Conservation (phyloP, 2,797 vertebrate species). For the Myotis myotis region DNA sequence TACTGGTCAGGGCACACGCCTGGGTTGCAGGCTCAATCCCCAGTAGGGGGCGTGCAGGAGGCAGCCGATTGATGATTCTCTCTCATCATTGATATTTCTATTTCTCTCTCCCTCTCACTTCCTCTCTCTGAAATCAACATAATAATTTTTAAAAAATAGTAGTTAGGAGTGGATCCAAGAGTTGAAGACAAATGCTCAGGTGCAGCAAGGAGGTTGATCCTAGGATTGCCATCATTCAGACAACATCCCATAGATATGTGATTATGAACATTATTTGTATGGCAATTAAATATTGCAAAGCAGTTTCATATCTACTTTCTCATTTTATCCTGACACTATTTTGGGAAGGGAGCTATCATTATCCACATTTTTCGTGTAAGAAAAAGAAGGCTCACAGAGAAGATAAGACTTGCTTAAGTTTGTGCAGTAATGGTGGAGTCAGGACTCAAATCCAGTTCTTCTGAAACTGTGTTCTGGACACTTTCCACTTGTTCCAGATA, state of each 20-base stretch:
- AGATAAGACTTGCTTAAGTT: neutral
- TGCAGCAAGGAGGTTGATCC: neutral
- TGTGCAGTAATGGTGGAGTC: neutral
- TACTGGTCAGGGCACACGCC: too few relatives aligned
- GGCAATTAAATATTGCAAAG: conserved; percentile 48
- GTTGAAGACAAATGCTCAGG: neutral
- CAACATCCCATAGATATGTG: neutral
- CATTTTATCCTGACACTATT: conserved; percentile 44
- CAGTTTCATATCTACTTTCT: conserved; percentile 43
- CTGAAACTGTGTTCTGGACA: neutral
- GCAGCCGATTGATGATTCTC: too few relatives aligned
- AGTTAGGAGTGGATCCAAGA: neutral
- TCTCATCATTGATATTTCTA: too few relatives aligned
- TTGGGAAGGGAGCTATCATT: neutral
- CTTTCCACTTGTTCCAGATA: neutral
- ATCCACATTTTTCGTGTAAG: conserved; percentile 17
- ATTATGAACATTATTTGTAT: conserved; percentile 6
- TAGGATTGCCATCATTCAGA: conserved; percentile 14
- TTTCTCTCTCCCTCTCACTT: too few relatives aligned
- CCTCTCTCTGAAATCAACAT: too few relatives aligned
- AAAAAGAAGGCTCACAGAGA: neutral
- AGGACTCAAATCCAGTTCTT: conserved; percentile 10
- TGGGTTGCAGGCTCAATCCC: too few relatives aligned
- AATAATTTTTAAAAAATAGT: neutral
- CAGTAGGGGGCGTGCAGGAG: too few relatives aligned